phyloP scores from a whole-genome alignment of 1,140 invertebrate genomes.

The Tetranychus cinnabarinus region DNA sequence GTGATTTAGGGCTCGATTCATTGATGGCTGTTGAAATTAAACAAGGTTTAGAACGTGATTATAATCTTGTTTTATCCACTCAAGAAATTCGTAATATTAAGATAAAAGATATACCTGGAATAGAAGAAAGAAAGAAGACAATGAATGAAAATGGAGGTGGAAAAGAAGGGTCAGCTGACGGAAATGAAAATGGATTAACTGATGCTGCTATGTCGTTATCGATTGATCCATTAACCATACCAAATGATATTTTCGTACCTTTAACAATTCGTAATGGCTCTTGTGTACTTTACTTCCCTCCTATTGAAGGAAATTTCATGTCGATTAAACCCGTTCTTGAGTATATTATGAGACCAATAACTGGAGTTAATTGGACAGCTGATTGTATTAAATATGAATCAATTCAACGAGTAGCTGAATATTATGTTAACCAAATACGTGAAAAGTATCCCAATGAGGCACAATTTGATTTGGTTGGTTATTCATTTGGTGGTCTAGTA shows the following conservation, averaged over 20 bases:
- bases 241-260: conserved; percentile 10
- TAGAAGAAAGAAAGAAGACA: conserved; percentile 1
- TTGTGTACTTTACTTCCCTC: conserved; percentile 7
- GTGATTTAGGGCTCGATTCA: conserved; percentile 84
- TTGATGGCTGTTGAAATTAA: conserved; percentile 93
- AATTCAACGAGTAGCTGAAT: conserved; percentile 27
- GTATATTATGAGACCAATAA: conserved; percentile 17
- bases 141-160: conserved; percentile 2
- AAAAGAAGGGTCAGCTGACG: not conserved
- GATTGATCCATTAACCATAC: not conserved
- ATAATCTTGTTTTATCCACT: not conserved
- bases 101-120: conserved; percentile 4
- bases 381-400: conserved; percentile 32
- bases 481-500: conserved; percentile 76
- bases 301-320: conserved; percentile 6
- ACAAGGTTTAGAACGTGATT: conserved; percentile 2
- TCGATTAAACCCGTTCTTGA: conserved; percentile 40
- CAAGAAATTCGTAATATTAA: conserved; percentile 6
- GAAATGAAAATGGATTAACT: not conserved
- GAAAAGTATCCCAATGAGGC: not conserved
- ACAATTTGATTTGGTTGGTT: conserved; percentile 57
- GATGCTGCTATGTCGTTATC: not conserved
- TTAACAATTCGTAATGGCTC: conserved; percentile 40
- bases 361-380: conserved; percentile 13
- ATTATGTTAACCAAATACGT: not conserved